A percentile compares a stretch with the other conserved stretches of the same genome.
These are phyloP conservation scores for Damaliscus lunatus DNA, from an alignment of 2,113 vertebrate species.

Conservation along the genomic window DNA sequence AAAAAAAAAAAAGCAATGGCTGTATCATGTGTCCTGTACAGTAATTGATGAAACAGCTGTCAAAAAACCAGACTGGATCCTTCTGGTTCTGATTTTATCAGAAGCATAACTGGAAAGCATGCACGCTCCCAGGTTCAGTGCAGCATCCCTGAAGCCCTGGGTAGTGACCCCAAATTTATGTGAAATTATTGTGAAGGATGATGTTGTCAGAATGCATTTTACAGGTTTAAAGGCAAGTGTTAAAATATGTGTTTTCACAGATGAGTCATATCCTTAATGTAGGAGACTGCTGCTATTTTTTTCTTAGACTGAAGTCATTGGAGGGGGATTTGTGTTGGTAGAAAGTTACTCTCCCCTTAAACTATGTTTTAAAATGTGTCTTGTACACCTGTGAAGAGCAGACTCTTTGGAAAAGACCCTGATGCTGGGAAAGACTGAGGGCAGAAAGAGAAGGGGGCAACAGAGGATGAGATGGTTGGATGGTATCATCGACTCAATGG, in stretches of 20 bases:
- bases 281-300: neutral
- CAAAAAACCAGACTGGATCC: neutral
- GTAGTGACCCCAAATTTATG: neutral
- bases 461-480: neutral
- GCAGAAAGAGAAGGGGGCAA: neutral
- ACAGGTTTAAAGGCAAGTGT: neutral
- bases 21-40: neutral
- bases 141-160: neutral
- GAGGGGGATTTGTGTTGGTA: neutral
- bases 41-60: neutral
- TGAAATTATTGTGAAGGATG: neutral
- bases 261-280: neutral
- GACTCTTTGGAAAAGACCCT: neutral
- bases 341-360: neutral
- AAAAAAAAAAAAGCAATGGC: neutral
- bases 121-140: fast-evolving
- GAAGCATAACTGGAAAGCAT: neutral
- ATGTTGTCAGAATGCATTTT: neutral
- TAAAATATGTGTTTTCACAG: neutral
- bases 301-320: neutral
- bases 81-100: neutral
- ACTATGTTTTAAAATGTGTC: neutral
- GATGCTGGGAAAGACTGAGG: neutral
- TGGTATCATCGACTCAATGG: neutral
- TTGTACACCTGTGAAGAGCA: neutral